Base-by-base conservation (phyloP, 2,113 vertebrate species). In the Equus przewalskii region DNA sequence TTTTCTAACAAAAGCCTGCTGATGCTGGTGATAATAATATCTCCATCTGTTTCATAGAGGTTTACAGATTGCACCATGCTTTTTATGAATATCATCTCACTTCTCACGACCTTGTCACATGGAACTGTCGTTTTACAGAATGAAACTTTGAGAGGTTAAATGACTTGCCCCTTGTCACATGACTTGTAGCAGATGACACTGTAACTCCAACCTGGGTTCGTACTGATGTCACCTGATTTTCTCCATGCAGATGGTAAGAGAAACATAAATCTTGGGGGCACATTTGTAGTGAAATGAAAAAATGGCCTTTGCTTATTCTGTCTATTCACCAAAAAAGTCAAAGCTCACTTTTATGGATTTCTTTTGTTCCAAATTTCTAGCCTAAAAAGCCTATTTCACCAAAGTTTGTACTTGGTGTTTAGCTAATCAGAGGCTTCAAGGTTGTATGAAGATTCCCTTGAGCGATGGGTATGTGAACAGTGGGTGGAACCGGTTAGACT, bases 251-350 rank as follows among this genome's bases (percentile, higher is more conserved):
- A 56, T 7, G 80, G 9, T 6, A 90, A n/a, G n/a, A 94, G 75
- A 88, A 67, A 12, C 70, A 33, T 67, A 79, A 54, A 60, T 80
- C 70, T 90, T 91, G 49, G 13, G 21, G 36, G 91, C 26, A 64
- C n/a, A 49, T 89, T 95, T 92, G 58, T 83, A 56, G 14, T 72
- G 24, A 97, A 92, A 33, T 44, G n/a, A 49, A 93, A 19, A 93
- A 76, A 49, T 62, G 8, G 26, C 65, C 51, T 96, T 95, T 89
- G 62, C 49, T 97, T 96, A 54, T 89, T 92, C 69, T 62, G 21
- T 64, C 58, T 1, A 6, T 54, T 87, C 22, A 33, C 49, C 22
- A 86, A 6, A 89, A 89, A 93, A 51, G 36, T 26, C 30, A 75
- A 80, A 95, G 46, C 36, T 72, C 41, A 64, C 7, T 14, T 83